Base-by-base conservation (phyloP, 2,797 vertebrate genomes). In the Pachyuromys duprasi region DNA sequence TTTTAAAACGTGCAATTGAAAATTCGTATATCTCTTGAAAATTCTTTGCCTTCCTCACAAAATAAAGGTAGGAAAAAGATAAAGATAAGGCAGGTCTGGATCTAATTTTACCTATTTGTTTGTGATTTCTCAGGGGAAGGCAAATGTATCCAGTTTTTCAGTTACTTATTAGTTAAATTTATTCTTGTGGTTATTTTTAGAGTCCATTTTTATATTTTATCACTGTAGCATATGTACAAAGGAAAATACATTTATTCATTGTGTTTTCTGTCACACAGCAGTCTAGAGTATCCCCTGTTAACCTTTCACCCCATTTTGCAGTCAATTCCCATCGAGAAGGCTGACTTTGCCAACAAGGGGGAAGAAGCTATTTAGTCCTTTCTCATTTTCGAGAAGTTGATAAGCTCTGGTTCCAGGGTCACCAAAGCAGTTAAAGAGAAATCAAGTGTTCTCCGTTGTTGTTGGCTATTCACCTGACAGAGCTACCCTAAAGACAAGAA, bases 1-100 rank as follows among this genome's bases (percentile, higher is more conserved):
- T 97, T 98, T 95, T 97, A 96, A 97, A 98, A 97, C 96, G 97
- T 94, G 95, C 98, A 95, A 97, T 96, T 98, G 96, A 96, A 82
- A 98, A 95, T 95, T 96, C 86, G 86, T 82, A 93, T 90, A 91
- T 97, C 72, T 94, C 94, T 97, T 98, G 94, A 96, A 98, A 98
- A 90, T 98, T 98, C 96, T 98, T 97, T 96, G 63, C 88, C 62
- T 97, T 95, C 89, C 97, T 93, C 97, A 97, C 94, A 96, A 98
- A 98, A 98, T 95, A 95, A 96, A 98, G 96, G 98, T 86, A 70
- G 96, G 96, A 98, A 97, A 98, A 98, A 98, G 94, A 93, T 92
- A 96, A 93, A 96, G 96, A 96, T 97, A 76, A 95, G 93, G 94
- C 94, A 97, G 98, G 98, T 92, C 87, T 92, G 94, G 93, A 96